phyloP scores from a whole-genome alignment of 2,113 vertebrate species.

The Austrofundulus limnaeus region DNA sequence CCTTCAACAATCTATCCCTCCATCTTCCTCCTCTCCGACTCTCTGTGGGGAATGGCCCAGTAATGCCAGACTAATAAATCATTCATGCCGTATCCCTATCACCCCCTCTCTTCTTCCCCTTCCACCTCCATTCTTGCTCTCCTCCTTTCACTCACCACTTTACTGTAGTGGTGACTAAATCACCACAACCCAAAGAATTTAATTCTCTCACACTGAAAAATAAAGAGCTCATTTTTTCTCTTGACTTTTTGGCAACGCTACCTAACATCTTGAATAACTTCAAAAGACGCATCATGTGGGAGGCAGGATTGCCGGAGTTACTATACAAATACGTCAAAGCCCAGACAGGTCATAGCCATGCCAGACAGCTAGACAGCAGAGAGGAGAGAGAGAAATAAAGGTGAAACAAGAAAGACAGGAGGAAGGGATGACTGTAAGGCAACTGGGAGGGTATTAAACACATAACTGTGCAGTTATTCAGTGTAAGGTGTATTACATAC shows the following conservation, averaged over 20 bases:
- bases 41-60: constrained; percentile 73
- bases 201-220: constrained; percentile 22
- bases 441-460: too few relatives aligned
- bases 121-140: constrained; percentile 45
- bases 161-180: constrained; percentile 53
- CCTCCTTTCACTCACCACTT: constrained; percentile 48
- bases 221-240: constrained; percentile 24
- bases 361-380: constrained; percentile 44
- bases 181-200: constrained; percentile 55
- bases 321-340: constrained; percentile 59
- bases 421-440: constrained; percentile 16
- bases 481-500: constrained; percentile 57
- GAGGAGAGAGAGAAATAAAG: constrained; percentile 5
- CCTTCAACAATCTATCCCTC: constrained; percentile 66
- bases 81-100: constrained; percentile 69
- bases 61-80: constrained; percentile 82
- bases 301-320: constrained; percentile 37
- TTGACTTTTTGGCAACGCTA: neutral
- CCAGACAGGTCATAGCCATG: constrained; percentile 67
- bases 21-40: constrained; percentile 54
- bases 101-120: constrained; percentile 10
- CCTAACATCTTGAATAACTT: constrained; percentile 39
- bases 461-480: constrained; percentile 22
- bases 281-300: constrained; percentile 51
- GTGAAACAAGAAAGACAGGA: constrained; percentile 1